Conservation (phyloP, 2,113 vertebrate genomes). For the Centropus bengalensis region DNA sequence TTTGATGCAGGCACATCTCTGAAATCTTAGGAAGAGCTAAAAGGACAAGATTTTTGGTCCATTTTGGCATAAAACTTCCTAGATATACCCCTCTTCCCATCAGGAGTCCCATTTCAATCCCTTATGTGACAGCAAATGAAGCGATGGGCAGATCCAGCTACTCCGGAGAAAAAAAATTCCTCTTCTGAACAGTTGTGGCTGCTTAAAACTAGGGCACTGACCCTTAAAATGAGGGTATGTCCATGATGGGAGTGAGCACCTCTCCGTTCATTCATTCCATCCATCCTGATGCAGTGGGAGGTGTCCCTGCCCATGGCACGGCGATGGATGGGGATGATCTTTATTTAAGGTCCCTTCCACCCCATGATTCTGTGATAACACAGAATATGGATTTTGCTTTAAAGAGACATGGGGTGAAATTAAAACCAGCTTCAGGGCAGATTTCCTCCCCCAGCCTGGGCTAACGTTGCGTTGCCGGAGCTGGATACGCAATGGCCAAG, state of each 20-base stretch:
- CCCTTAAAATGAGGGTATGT: neutral
- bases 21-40: neutral
- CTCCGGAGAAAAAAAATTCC: neutral
- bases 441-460: neutral
- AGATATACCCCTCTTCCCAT: neutral
- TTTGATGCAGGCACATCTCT: neutral
- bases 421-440: neutral
- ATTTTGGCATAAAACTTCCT: neutral
- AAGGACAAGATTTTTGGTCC: neutral
- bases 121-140: neutral
- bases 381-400: neutral
- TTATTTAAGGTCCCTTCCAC: too few relatives aligned
- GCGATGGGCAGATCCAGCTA: neutral
- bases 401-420: neutral
- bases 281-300: too few relatives aligned
- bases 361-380: neutral
- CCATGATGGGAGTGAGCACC: fast-evolving
- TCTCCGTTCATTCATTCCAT: neutral
- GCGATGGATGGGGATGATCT: too few relatives aligned
- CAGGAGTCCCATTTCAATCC: neutral
- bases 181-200: neutral
- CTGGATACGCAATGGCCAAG: neutral
- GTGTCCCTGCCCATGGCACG: too few relatives aligned
- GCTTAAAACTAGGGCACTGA: neutral
- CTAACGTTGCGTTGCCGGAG: fast-evolving